These are phyloP conservation scores for Acropora yongei DNA, from an alignment of 64 coral and sea anemone genomes.

Conservation along the genomic window DNA sequence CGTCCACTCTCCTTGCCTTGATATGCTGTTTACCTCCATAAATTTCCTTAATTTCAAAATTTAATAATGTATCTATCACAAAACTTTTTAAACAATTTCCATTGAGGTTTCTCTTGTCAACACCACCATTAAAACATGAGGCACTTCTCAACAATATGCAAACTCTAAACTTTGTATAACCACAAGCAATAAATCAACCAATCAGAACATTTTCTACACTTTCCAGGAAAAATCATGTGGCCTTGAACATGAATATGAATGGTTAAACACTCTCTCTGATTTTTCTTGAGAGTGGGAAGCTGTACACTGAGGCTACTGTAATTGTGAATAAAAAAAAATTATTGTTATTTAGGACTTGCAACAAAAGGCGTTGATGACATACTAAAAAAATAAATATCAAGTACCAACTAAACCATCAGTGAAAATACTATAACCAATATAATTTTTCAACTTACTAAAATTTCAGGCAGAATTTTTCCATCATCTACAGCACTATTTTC, in stretches of 20 bases:
- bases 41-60: too few species aligned
- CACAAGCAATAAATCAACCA: too few species aligned
- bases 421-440: not conserved
- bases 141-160: not conserved
- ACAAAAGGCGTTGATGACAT: not conserved
- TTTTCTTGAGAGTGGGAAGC: too few species aligned
- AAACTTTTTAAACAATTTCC: too few species aligned
- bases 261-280: too few species aligned
- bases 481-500: too few species aligned
- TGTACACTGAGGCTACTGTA: too few species aligned
- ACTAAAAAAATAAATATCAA: not conserved
- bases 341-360: not conserved
- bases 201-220: not conserved
- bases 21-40: too few species aligned
- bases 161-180: not conserved
- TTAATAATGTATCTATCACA: too few species aligned
- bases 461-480: slow-evolving; percentile 14
- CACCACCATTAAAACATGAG: not conserved
- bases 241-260: not conserved
- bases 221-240: too few species aligned
- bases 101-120: too few species aligned
- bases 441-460: slow-evolving; percentile 25
- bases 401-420: not conserved
- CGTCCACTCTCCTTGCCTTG: too few species aligned
- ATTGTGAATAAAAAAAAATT: not conserved